Conservation (phyloP, 2,113 vertebrate genomes). For the Perccottus glenii region DNA sequence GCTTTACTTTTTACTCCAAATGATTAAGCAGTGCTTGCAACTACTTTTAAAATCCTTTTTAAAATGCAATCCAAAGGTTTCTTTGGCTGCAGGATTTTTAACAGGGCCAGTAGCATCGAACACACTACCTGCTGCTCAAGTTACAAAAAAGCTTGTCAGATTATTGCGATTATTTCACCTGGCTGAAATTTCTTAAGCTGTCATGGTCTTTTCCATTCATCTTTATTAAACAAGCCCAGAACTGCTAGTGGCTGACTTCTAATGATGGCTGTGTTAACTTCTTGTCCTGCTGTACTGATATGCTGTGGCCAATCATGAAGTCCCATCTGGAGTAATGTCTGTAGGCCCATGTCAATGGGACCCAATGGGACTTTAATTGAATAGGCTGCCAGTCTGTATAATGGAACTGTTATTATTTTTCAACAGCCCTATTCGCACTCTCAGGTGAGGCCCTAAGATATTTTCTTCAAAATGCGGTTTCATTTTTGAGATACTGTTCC, state of each 20-base stretch:
- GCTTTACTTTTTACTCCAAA: too few relatives aligned
- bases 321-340: not conserved
- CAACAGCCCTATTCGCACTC: not conserved
- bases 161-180: too few relatives aligned
- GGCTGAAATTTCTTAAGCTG: too few relatives aligned
- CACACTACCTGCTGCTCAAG: too few relatives aligned
- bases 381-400: not conserved
- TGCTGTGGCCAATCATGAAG: not conserved
- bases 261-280: slow-evolving; percentile 1
- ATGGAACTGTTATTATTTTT: slow-evolving; percentile 3
- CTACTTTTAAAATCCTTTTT: too few relatives aligned
- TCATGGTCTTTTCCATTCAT: not conserved
- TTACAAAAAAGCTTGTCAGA: too few relatives aligned
- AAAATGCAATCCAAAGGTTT: too few relatives aligned
- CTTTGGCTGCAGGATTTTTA: too few relatives aligned
- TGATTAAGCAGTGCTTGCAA: too few relatives aligned
- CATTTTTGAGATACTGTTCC: not conserved
- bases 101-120: too few relatives aligned
- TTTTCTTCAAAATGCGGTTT: not conserved
- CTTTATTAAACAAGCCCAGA: not conserved
- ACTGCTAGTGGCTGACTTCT: not conserved
- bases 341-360: not conserved
- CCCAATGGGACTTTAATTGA: slow-evolving; percentile 5
- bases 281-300: not conserved
- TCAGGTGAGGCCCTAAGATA: not conserved